Percentiles rank a stretch among this genome's conserved stretches.
phyloP scores from a whole-genome alignment of 2,113 vertebrate genomes.

The Podarcis raffonei region DNA sequence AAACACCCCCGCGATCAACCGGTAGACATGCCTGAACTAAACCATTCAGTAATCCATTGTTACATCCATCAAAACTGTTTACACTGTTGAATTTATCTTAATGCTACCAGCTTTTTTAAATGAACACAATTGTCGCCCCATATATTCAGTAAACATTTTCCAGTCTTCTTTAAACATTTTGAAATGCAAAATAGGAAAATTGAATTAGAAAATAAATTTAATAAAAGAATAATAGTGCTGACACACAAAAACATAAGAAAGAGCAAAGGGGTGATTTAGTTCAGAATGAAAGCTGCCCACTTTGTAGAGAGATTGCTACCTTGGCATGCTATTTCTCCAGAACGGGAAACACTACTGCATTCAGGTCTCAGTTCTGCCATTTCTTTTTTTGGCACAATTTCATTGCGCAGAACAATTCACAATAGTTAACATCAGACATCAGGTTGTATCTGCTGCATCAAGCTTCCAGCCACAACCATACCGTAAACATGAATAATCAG shows the following conservation, averaged over 20 bases:
- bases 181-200: too few species aligned
- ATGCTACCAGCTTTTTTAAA: too few species aligned
- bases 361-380: not conserved
- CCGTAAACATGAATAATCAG: constrained; percentile 39
- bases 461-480: constrained; percentile 19
- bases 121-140: too few species aligned
- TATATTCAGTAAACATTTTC: too few species aligned
- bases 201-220: not conserved
- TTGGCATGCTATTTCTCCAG: constrained; percentile 25
- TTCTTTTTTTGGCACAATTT: constrained; percentile 20
- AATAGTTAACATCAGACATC: constrained; percentile 51
- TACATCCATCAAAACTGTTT: too few species aligned
- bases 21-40: too few species aligned
- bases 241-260: not conserved
- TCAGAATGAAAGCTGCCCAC: constrained; percentile 5
- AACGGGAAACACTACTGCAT: not conserved
- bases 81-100: too few species aligned
- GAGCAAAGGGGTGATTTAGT: not conserved
- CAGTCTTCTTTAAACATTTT: too few species aligned
- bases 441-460: constrained; percentile 29
- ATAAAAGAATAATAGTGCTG: too few species aligned
- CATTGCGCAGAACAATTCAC: constrained; percentile 19
- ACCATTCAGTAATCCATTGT: too few species aligned
- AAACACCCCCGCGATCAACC: too few species aligned
- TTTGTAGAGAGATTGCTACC: not conserved